Evolutionary conservation across 2,797 vertebrate genomes (phyloP), one percentile per base, ranked within the genome.

Genomic region (Corythornis leucogaster): DNA sequence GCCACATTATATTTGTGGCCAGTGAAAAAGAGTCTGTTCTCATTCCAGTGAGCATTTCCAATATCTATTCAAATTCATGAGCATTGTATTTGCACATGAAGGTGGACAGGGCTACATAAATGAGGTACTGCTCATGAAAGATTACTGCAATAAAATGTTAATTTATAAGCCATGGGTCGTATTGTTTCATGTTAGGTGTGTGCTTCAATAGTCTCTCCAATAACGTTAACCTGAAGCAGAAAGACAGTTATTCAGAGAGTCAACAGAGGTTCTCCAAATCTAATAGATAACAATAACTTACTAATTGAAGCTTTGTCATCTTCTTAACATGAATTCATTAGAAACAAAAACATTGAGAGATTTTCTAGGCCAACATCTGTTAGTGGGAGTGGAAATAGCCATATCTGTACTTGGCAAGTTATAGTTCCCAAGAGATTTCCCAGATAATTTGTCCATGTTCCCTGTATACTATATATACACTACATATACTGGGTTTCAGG

Each of bases 41-140:
- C 38, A 35, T 12, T 80, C 62, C 70, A 70, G 62, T 77, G 74
- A 81, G 50, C 35, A 30, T 63, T 96, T 83, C 80, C 75, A 95
- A 77, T 92, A 70, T 43, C 71, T 64, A 48, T 92, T 84, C 85
- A 92, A 91, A 85, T 95, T 88, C 42, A 95, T 53, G 73, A 91
- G 78, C 64, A 30, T 73, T 75, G 24, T 15, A 31, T 88, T 87
- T 92, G 67, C 80, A 85, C 71, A 78, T 91, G 54, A 90, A 93
- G 67, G 63, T 90, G 46, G 89, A 80, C 58, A 66, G 51, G 66
- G 54, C 53, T 78, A 80, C 73, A 38, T 58, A 87, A 94, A 89
- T 0, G 21, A 89, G 10, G 21, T 69, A 62, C 43, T 8, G 78
- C 73, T 89, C 68, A 12, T 63, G 68, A 92, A 68, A 68, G 46